phyloP scores from a whole-genome alignment of 1,140 invertebrate species.

The Drosophila mojavensis region DNA sequence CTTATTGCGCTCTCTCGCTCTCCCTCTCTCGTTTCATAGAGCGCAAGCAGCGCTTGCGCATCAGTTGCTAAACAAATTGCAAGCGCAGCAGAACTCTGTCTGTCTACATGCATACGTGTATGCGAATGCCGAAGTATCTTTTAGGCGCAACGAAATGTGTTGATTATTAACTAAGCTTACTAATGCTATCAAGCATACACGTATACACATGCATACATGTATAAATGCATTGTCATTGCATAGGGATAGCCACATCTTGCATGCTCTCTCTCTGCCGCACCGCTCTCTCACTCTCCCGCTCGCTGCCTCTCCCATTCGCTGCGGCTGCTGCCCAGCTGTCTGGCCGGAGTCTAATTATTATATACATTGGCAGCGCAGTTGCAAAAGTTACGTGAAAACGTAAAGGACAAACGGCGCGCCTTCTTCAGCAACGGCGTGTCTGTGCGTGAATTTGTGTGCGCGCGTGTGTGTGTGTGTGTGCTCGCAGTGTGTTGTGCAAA shows the following conservation, averaged over 20 bases:
- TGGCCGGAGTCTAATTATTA: constrained; percentile 53
- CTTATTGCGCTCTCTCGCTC: not conserved
- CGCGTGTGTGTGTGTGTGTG: constrained; percentile 32
- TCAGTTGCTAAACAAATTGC: constrained; percentile 12
- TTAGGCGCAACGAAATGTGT: constrained; percentile 25
- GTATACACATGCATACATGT: too few relatives aligned
- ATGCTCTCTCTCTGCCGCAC: not conserved
- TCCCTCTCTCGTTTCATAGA: constrained; percentile 10
- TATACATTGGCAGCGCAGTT: constrained; percentile 71
- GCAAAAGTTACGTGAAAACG: constrained; percentile 80
- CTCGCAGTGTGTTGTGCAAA: constrained; percentile 23
- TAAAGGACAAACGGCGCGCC: constrained; percentile 58
- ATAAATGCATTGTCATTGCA: not conserved
- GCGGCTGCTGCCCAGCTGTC: constrained; percentile 70
- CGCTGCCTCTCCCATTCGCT: constrained; percentile 43
- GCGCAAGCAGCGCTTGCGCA: constrained; percentile 44
- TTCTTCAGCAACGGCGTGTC: constrained; percentile 4
- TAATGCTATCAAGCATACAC: not conserved
- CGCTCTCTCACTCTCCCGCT: constrained; percentile 22
- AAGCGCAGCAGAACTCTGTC: not conserved
- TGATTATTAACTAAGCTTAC: not conserved
- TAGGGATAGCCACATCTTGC: not conserved
- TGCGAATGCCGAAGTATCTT: constrained; percentile 34
- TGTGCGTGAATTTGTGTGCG: constrained; percentile 17
- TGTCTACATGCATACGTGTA: not conserved